A percentile compares a stretch with the other conserved stretches of the same genome.
Conservation (phyloP, 2,888 invertebrate genomes). For the Pilophorus perplexus region DNA sequence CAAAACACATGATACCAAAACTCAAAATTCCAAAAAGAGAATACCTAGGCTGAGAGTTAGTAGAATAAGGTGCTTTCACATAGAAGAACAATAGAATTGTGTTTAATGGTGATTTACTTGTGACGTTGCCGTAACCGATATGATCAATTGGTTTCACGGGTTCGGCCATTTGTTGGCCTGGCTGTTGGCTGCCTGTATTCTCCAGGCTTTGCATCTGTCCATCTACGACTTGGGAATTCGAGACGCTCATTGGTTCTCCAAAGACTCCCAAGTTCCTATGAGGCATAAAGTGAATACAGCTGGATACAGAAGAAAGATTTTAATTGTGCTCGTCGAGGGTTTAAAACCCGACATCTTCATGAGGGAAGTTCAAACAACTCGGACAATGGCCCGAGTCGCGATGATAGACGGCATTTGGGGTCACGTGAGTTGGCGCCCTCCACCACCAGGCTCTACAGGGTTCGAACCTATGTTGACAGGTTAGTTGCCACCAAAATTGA, state of each 20-base stretch:
- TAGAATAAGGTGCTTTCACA: no score
- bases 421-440: neutral
- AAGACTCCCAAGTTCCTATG: neutral
- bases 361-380: constrained; percentile 5
- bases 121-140: no score
- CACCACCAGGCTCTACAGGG: neutral
- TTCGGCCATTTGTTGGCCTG: constrained; percentile 6
- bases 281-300: neutral
- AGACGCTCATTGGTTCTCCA: neutral
- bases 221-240: constrained; percentile 7
- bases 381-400: neutral
- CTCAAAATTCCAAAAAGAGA: no score
- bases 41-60: no score
- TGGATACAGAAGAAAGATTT: neutral
- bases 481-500: no score
- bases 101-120: no score
- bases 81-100: no score
- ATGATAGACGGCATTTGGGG: constrained; percentile 16
- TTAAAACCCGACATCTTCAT: constrained; percentile 1
- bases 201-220: neutral
- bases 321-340: constrained; percentile 24
- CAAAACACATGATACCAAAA: no score
- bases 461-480: constrained; percentile 25
- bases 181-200: neutral
- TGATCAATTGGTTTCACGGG: constrained; percentile 29